A percentile compares a stretch with the other conserved stretches of the same genome.
These are phyloP conservation scores for Cerceris ruficornis DNA, from an alignment of 2,888 invertebrate species.

Conservation along the genomic window DNA sequence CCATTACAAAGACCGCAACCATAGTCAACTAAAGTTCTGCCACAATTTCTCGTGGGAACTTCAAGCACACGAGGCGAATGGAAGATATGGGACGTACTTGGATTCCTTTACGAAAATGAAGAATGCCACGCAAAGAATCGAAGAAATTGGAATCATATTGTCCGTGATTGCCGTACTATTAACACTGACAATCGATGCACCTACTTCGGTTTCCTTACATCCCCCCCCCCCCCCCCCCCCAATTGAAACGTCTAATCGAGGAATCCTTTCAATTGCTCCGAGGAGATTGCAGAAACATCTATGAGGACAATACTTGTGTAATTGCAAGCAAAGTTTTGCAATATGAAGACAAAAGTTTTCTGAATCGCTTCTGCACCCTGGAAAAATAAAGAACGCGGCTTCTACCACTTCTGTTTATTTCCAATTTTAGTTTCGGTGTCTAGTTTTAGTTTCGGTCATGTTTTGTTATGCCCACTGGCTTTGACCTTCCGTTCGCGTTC, in stretches of 20 bases:
- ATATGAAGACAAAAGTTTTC: background rate
- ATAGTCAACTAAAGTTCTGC: background rate
- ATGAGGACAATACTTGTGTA: background rate
- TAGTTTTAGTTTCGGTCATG: too few relatives aligned
- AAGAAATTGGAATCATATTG: constrained; percentile 38
- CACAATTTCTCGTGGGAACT: background rate
- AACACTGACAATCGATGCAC: constrained; percentile 28
- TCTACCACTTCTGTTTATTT: background rate
- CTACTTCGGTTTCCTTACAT: constrained; percentile 12
- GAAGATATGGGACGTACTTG: background rate
- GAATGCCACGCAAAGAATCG: constrained; percentile 21
- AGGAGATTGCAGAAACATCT: constrained; percentile 1
- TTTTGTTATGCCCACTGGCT: too few relatives aligned
- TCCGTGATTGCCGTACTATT: constrained; percentile 18
- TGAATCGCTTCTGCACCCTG: background rate
- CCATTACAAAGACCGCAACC: background rate
- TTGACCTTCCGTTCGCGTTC: too few relatives aligned
- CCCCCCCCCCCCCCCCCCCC: background rate
- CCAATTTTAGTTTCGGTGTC: background rate
- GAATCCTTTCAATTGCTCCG: constrained; percentile 20
- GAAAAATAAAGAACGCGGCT: too few relatives aligned
- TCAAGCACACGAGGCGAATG: constrained; percentile 4
- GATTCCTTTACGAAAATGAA: constrained; percentile 20
- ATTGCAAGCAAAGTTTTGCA: constrained; percentile 16
- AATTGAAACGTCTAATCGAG: constrained; percentile 24